Evolutionary conservation across 2,888 invertebrate genomes (phyloP).

Genomic region (Tenthredo distinguenda): DNA sequence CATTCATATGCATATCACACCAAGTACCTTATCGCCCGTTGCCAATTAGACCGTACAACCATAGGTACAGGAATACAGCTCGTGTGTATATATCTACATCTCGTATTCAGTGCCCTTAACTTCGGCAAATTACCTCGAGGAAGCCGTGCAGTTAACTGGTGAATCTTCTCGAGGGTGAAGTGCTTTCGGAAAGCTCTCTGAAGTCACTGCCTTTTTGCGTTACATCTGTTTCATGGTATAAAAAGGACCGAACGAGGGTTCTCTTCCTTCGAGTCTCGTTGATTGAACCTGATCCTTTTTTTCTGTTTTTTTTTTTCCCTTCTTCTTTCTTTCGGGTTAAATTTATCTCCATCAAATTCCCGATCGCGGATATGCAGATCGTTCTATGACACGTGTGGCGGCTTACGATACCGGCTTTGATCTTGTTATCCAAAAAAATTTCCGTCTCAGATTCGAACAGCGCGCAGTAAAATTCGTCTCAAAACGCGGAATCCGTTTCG

Average conservation of each 20-base stretch:
- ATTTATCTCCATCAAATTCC: background rate
- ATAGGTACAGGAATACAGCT: constrained; percentile 11
- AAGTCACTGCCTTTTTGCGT: constrained; percentile 21
- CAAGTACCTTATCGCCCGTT: constrained; percentile 71
- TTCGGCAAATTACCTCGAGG: constrained; percentile 42
- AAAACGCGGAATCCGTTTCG: background rate
- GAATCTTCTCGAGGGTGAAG: constrained; percentile 10
- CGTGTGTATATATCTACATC: constrained; percentile 21
- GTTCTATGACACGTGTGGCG: background rate
- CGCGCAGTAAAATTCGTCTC: background rate
- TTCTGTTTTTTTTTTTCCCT: background rate
- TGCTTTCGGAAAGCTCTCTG: constrained; percentile 23
- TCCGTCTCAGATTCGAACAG: background rate
- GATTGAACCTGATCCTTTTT: constrained; percentile 9
- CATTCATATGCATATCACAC: constrained; percentile 73
- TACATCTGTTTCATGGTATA: constrained; percentile 29
- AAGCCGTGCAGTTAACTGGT: constrained; percentile 37
- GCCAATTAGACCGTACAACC: constrained; percentile 65
- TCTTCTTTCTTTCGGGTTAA: background rate
- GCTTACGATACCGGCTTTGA: background rate
- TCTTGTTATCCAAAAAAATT: constrained; percentile 33
- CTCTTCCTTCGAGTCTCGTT: constrained; percentile 1
- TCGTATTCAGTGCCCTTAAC: constrained; percentile 44
- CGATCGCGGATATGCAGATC: background rate
- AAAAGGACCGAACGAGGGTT: background rate